Conservation (phyloP, 2,888 invertebrate species). For the Ormia ochracea region DNA sequence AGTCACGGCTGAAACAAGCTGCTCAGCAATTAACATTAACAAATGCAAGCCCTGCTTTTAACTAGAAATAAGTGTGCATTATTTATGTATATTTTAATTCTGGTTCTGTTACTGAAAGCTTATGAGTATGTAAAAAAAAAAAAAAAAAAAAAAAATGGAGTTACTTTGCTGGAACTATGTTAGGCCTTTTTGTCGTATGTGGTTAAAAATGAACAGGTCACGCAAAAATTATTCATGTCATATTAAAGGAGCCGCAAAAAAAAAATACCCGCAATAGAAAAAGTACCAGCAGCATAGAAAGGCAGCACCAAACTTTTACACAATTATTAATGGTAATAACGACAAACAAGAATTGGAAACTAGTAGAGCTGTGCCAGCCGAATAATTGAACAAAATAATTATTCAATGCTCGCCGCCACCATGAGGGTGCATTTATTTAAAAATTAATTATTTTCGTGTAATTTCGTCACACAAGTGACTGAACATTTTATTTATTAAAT, state of each 20-base stretch:
- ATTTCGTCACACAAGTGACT: neutral
- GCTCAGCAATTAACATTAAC: neutral
- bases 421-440: neutral
- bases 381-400: neutral
- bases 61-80: too few relatives aligned
- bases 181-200: neutral
- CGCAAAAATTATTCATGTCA: constrained; percentile 3
- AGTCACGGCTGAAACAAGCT: constrained; percentile 5
- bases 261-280: neutral
- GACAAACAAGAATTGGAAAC: too few relatives aligned
- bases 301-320: neutral
- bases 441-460: neutral
- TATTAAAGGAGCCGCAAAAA: too few relatives aligned
- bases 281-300: too few relatives aligned
- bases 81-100: constrained; percentile 10
- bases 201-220: constrained; percentile 31
- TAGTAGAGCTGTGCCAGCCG: neutral
- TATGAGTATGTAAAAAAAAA: neutral
- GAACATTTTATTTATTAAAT: neutral
- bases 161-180: neutral
- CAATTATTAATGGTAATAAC: constrained; percentile 4
- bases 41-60: neutral
- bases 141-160: neutral
- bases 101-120: neutral
- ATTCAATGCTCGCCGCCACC: too few relatives aligned